Conservation (phyloP, 2,113 vertebrate species). For the Lanius collurio region DNA sequence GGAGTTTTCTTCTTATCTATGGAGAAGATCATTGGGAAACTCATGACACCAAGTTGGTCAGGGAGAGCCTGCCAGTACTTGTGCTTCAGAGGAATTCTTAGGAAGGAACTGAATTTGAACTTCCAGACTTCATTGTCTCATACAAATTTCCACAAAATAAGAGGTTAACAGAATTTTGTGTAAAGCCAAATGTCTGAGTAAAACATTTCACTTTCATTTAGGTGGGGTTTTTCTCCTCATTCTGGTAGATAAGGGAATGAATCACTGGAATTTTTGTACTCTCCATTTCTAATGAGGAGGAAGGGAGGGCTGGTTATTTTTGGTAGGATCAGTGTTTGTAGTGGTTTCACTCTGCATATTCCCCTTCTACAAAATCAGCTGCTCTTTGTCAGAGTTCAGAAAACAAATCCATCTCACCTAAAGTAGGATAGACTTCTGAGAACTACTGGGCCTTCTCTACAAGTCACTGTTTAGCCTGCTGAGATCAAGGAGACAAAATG, state of each 20-base stretch:
- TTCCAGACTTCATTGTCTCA: not conserved
- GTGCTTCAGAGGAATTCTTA: not conserved
- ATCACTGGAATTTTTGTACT: slow-evolving; percentile 56
- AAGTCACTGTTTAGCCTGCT: not conserved
- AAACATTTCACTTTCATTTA: slow-evolving; percentile 45
- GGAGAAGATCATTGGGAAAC: not conserved
- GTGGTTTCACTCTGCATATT: slow-evolving; percentile 34
- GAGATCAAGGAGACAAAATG: not conserved
- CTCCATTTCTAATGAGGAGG: slow-evolving; percentile 34
- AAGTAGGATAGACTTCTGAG: not conserved
- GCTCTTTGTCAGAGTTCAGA: not conserved
- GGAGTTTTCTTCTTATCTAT: not conserved
- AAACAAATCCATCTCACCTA: not conserved
- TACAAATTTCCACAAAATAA: not conserved
- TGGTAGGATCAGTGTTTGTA: not conserved
- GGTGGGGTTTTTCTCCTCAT: not conserved
- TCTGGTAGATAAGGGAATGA: slow-evolving; percentile 54
- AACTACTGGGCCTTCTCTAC: not conserved
- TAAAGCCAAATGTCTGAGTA: not conserved
- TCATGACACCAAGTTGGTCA: not conserved
- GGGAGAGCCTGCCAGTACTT: not conserved
- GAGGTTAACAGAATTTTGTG: not conserved
- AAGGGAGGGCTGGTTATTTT: slow-evolving; percentile 20
- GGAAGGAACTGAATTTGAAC: slow-evolving; percentile 1
- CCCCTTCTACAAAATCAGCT: slow-evolving; percentile 12